A percentile compares a stretch with the other conserved stretches of the same genome.
Conservation (phyloP, 2,113 vertebrate genomes). For the Grammomys surdaster region DNA sequence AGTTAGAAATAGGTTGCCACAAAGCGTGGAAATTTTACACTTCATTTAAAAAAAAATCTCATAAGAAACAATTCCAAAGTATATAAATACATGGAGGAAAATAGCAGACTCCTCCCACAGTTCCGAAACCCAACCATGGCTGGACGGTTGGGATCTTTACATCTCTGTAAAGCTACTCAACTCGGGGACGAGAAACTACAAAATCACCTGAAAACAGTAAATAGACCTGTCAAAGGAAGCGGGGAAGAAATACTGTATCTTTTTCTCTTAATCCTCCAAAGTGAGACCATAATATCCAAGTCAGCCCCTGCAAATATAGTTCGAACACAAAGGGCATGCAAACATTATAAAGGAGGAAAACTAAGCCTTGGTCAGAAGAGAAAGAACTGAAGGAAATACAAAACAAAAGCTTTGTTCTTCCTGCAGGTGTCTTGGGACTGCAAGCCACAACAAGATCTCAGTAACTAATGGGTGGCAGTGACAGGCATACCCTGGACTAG, state of each 20-base stretch:
- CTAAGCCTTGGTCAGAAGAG: neutral
- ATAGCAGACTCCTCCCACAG: neutral
- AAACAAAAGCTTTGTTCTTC: neutral
- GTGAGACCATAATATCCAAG: neutral
- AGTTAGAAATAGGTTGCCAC: slow-evolving; percentile 40
- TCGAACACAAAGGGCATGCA: neutral
- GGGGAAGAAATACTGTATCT: neutral
- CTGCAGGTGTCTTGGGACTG: neutral
- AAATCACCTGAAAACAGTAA: slow-evolving; percentile 36
- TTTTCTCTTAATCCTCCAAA: neutral
- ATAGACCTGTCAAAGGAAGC: slow-evolving; percentile 3
- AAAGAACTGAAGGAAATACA: slow-evolving; percentile 11
- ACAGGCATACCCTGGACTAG: neutral
- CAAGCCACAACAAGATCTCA: neutral
- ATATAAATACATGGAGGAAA: neutral
- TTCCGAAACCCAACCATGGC: neutral
- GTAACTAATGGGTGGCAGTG: neutral
- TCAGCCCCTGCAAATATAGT: neutral
- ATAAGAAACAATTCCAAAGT: slow-evolving; percentile 15
- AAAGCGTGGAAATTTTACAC: slow-evolving; percentile 10
- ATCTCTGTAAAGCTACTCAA: neutral
- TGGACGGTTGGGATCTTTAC: slow-evolving; percentile 3
- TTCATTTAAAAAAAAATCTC: neutral
- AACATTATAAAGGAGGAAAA: neutral
- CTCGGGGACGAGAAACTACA: slow-evolving; percentile 37